phyloP scores from a whole-genome alignment of 2,113 vertebrate species.

The Saimiri boliviensis region DNA sequence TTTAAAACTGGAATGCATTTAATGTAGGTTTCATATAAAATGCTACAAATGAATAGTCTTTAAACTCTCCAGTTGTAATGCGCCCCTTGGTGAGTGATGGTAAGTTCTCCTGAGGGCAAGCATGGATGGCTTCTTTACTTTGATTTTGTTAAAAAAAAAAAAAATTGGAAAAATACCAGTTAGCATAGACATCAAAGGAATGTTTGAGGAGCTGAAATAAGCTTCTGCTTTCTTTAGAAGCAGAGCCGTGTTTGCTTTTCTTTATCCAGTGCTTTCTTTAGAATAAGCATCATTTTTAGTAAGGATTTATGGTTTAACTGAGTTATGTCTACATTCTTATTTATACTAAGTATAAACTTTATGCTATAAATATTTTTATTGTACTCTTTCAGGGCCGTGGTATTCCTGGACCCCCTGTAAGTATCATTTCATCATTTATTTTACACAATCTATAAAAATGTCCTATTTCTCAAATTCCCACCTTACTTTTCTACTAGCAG shows the following conservation, averaged over 20 bases:
- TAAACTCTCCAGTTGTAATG: neutral
- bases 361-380: slow-evolving; percentile 21
- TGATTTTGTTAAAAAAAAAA: neutral
- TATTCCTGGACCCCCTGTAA: slow-evolving; percentile 91
- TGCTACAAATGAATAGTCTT: neutral
- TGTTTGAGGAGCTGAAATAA: neutral
- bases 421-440: slow-evolving; percentile 75
- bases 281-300: neutral
- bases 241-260: neutral
- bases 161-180: neutral
- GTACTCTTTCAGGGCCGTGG: slow-evolving; percentile 90
- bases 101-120: neutral
- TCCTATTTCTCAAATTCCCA: neutral
- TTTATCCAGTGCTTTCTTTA: neutral
- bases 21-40: neutral
- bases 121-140: neutral
- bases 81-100: neutral
- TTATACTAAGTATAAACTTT: neutral
- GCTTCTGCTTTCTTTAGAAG: neutral
- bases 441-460: neutral
- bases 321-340: neutral
- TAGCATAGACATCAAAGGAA: neutral
- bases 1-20: neutral
- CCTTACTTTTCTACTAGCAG: neutral
- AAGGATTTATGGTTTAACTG: neutral